Evolutionary conservation across 2,888 invertebrate species (phyloP), one percentile per base, ranked within the genome.

Genomic region (Gandaritis pyraliata): DNA sequence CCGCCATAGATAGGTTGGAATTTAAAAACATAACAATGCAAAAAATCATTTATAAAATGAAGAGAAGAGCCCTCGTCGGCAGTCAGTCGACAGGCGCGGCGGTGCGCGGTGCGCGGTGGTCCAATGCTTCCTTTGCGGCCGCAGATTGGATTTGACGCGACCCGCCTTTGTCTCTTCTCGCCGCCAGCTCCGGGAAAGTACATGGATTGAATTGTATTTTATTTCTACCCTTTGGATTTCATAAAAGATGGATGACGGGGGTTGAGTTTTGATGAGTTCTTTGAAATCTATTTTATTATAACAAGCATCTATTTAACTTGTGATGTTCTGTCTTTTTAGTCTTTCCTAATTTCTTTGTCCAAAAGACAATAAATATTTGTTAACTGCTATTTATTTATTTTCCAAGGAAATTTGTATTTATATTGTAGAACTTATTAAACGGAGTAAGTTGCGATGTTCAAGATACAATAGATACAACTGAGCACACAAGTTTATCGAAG

Each of bases 71-170:
- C 33, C 33, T 33, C 16, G 15, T 38, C 13, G 23, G 45, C 33
- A 18, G 50, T 12, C 41, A 41, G 51, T 39, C 48, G 61, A 52
- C 57, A 57, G 45, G 52, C n/a, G n/a, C n/a, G n/a, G n/a, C n/a
- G n/a, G n/a, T n/a, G n/a, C n/a, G n/a, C n/a, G n/a, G n/a, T n/a
- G n/a, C n/a, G n/a, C 48, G n/a, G 33, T 23, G 46, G 61, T 57
- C 51, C 49, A 33, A 50, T 50, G 59, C 47, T 49, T 60, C 57
- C 57, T 57, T 48, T 57, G 53, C 58, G 18, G 16, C 56, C 58
- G 48, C 65, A 60, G 72, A 75, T 75, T 76, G 75, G 70, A 73
- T 75, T 72, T 73, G 73, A 74, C 72, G 71, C 67, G 60, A 45
- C 52, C 62, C 55, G 64, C 61, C 50, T 70, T 72, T 71, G 69